These are phyloP conservation scores for Chloebia gouldiae DNA, from an alignment of 2,113 vertebrate species.

Conservation along the genomic window DNA sequence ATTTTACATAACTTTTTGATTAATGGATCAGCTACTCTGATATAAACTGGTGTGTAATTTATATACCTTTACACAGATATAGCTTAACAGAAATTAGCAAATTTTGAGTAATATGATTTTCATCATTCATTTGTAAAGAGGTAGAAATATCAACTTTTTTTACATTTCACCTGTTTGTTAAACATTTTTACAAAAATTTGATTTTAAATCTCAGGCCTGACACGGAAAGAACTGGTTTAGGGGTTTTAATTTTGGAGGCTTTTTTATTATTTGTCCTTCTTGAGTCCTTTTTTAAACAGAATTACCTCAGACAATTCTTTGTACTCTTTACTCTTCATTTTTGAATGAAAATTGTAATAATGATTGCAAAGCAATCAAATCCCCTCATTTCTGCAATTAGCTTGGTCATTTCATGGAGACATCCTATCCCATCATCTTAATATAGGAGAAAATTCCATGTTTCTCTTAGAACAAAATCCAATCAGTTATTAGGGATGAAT, in stretches of 20 bases:
- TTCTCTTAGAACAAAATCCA: background rate
- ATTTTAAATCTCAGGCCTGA: background rate
- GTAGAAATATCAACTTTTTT: background rate
- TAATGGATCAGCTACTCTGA: background rate
- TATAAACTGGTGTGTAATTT: background rate
- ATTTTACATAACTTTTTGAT: slow-evolving; percentile 2
- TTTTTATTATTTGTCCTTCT: background rate
- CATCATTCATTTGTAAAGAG: background rate
- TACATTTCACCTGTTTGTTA: background rate
- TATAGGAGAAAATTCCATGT: background rate
- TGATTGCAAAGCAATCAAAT: background rate
- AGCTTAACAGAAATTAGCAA: background rate
- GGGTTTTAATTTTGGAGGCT: rapidly evolving
- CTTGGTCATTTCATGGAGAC: background rate
- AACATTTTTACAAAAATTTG: background rate
- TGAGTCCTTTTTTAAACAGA: background rate
- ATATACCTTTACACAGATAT: background rate
- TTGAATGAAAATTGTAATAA: background rate
- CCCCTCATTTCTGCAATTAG: background rate
- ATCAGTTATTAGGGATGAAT: background rate
- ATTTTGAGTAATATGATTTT: background rate
- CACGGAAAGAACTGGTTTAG: background rate
- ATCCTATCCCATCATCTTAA: background rate
- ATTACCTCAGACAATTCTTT: background rate
- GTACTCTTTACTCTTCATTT: background rate